phyloP scores from a whole-genome alignment of 2,797 vertebrate species.

The Eospalax fontanierii region DNA sequence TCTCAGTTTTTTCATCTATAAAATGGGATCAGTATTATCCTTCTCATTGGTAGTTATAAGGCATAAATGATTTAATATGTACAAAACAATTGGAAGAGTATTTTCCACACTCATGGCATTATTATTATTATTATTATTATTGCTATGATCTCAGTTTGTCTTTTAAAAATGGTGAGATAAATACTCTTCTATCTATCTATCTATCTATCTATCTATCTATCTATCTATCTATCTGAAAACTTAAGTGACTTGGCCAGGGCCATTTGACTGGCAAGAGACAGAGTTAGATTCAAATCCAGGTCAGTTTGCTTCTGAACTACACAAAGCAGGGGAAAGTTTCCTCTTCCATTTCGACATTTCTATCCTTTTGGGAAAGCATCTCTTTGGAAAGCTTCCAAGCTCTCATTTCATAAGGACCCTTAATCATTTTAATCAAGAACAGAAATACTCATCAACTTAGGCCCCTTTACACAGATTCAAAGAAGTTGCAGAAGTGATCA shows the following conservation, averaged over 20 bases:
- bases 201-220: not conserved
- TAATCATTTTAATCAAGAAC: constrained; percentile 70
- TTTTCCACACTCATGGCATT: not conserved
- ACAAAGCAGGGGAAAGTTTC: not conserved
- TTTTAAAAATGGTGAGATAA: not conserved
- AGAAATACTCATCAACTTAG: constrained; percentile 48
- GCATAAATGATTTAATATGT: not conserved
- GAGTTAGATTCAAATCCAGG: not conserved
- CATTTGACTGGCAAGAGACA: not conserved
- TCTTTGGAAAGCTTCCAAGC: constrained; percentile 63
- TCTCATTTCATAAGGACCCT: constrained; percentile 44
- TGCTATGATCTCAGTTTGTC: not conserved
- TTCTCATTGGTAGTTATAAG: not conserved
- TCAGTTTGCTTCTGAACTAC: not conserved
- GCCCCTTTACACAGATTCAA: constrained; percentile 55
- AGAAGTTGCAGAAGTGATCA: constrained; percentile 34
- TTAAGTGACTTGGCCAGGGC: not conserved
- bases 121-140: not conserved
- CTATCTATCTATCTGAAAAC: not conserved
- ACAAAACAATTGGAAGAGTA: not conserved
- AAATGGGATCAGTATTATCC: not conserved
- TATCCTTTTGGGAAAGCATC: constrained; percentile 6
- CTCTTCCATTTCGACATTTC: not conserved
- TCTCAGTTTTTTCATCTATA: constrained; percentile 11
- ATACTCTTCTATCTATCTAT: not conserved